These are phyloP conservation scores for Podarcis siculus DNA, from an alignment of 2,797 vertebrate genomes.

Conservation along the genomic window DNA sequence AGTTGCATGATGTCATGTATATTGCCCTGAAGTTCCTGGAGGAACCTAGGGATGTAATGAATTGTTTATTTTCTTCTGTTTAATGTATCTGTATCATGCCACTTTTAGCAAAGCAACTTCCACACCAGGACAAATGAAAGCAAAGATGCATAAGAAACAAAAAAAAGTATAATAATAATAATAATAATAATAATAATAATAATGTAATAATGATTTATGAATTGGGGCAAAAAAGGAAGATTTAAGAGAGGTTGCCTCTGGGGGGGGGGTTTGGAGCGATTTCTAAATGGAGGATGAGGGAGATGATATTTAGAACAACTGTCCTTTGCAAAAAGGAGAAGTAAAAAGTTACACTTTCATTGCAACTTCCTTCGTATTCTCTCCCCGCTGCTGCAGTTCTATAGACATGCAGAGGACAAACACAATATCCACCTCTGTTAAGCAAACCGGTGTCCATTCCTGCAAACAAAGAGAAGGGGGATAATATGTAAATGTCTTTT, in stretches of 20 bases:
- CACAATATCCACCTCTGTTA: slow-evolving; percentile 33
- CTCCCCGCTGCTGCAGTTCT: background rate
- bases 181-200: no score
- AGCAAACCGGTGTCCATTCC: slow-evolving; percentile 68
- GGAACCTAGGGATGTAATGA: background rate
- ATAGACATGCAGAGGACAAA: slow-evolving; percentile 9
- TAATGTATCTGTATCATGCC: no score
- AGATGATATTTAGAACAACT: background rate
- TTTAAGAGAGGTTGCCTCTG: no score
- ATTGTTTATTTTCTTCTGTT: background rate
- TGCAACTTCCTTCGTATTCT: background rate
- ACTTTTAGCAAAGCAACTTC: background rate
- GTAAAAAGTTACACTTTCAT: background rate
- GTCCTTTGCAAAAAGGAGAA: background rate
- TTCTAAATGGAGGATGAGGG: no score
- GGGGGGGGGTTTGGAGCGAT: background rate
- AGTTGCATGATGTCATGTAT: background rate
- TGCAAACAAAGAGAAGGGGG: slow-evolving; percentile 76
- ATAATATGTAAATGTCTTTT: slow-evolving; percentile 77
- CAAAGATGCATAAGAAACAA: background rate
- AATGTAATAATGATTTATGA: background rate
- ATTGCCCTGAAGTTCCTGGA: background rate
- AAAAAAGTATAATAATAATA: no score
- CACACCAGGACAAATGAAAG: background rate
- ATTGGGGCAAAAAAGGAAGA: background rate